Percentiles rank a stretch among this genome's conserved stretches.
phyloP scores from a whole-genome alignment of 23 tunicate species.

The Corella eumyota region DNA sequence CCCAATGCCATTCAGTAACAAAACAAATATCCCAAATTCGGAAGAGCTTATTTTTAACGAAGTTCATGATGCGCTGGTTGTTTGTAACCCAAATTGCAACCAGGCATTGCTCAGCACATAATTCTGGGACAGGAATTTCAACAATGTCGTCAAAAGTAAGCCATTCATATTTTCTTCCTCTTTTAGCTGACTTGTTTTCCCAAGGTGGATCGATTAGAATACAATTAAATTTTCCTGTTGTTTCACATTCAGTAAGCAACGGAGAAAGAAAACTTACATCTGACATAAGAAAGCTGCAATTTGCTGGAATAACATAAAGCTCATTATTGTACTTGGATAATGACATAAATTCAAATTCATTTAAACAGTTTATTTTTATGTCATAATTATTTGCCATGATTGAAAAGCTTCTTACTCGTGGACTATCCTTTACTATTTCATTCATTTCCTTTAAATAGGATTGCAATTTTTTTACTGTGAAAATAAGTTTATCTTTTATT shows the following conservation, averaged over 20 bases:
- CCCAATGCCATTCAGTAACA: constrained; percentile 72
- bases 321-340: too few species aligned
- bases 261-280: constrained; percentile 18
- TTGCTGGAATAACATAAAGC: constrained; percentile 33
- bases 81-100: constrained; percentile 82
- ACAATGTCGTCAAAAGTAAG: constrained; percentile 27
- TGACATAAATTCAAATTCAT: not conserved
- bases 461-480: too few species aligned
- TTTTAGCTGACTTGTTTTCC: constrained; percentile 84
- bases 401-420: not conserved
- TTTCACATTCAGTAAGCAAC: constrained; percentile 26
- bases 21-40: constrained; percentile 24
- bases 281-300: constrained; percentile 34
- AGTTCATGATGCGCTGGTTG: constrained; percentile 43
- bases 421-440: not conserved
- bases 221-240: constrained; percentile 41
- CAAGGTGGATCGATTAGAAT: constrained; percentile 85
- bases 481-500: constrained; percentile 3
- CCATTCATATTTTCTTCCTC: constrained; percentile 60
- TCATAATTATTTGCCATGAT: not conserved
- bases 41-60: constrained; percentile 45
- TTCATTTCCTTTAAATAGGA: not conserved
- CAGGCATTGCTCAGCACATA: constrained; percentile 16
- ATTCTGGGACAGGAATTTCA: constrained; percentile 22
- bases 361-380: not conserved